phyloP scores from a whole-genome alignment of 2,888 invertebrate species.

The Melinopterus prodromus region DNA sequence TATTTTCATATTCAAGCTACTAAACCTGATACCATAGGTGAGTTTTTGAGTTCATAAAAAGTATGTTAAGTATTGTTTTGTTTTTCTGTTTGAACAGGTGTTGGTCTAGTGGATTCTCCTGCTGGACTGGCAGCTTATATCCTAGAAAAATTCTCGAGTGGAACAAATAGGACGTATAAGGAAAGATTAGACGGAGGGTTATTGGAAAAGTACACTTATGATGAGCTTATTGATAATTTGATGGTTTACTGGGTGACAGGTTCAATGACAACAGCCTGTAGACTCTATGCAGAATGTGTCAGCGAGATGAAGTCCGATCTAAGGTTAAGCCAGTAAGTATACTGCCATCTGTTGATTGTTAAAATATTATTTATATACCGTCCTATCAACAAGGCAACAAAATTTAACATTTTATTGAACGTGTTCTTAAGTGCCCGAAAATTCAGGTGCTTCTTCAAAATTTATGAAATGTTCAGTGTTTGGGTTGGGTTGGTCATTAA shows the following conservation, averaged over 20 bases:
- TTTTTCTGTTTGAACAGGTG: constrained; percentile 35
- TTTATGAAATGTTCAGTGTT: no score
- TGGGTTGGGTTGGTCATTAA: no score
- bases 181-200: constrained; percentile 71
- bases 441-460: no score
- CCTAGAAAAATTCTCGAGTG: constrained; percentile 82
- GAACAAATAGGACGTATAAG: constrained; percentile 66
- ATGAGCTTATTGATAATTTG: constrained; percentile 78
- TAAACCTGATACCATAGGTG: constrained; percentile 85
- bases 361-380: not conserved
- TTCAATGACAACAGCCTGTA: constrained; percentile 75
- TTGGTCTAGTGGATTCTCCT: constrained; percentile 75
- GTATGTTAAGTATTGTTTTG: not conserved
- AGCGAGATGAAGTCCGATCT: not conserved
- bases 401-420: no score
- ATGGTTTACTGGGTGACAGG: constrained; percentile 83
- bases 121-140: constrained; percentile 86
- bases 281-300: constrained; percentile 74
- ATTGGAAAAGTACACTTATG: constrained; percentile 69
- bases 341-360: no score
- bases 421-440: not conserved
- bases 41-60: not conserved
- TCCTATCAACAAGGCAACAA: not conserved
- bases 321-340: not conserved
- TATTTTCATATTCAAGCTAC: constrained; percentile 84